Conservation (phyloP, 2,797 vertebrate genomes). For the Crypturellus tataupa region DNA sequence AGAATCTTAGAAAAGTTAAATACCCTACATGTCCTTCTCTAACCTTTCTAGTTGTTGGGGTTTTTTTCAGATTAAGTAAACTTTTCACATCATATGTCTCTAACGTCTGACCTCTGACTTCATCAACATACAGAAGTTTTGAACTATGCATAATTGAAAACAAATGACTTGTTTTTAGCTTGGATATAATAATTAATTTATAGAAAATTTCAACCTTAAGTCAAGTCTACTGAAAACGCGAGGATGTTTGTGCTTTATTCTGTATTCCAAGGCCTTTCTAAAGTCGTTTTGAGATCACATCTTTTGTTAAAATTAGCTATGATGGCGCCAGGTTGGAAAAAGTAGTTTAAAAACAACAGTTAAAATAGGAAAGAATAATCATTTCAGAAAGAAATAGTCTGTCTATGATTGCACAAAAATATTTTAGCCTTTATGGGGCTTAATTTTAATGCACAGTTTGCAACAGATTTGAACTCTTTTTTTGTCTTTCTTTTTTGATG, state of each 20-base stretch:
- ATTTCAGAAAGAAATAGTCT: neutral
- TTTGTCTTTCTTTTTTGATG: neutral
- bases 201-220: conserved; percentile 25
- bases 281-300: neutral
- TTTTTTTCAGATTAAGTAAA: neutral
- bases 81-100: neutral
- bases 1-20: neutral
- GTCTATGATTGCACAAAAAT: neutral
- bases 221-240: neutral
- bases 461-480: neutral
- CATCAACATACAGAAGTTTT: neutral
- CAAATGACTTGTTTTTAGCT: conserved; percentile 19
- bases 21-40: neutral
- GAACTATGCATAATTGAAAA: conserved; percentile 51
- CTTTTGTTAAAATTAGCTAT: neutral
- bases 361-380: neutral
- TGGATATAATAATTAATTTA: conserved; percentile 55
- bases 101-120: conserved; percentile 1
- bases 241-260: neutral
- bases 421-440: neutral
- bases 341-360: neutral
- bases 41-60: neutral
- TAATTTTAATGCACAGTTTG: neutral
- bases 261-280: neutral
- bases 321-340: neutral